phyloP scores from a whole-genome alignment of 2,888 invertebrate genomes.

The Noctua janthe region DNA sequence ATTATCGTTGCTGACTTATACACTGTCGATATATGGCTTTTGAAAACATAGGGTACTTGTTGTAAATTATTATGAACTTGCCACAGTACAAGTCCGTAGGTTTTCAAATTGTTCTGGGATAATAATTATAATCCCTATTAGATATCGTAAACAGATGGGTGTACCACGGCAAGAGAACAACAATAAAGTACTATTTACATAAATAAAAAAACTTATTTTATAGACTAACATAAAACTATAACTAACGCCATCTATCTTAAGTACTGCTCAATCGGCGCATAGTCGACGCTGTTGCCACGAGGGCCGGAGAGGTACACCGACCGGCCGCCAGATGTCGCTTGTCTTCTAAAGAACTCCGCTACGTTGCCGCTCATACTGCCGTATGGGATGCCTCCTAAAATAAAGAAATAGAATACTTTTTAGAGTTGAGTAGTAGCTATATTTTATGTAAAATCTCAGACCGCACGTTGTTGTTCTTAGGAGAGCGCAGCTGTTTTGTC shows the following conservation, averaged over 20 bases:
- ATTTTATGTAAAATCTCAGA: not conserved
- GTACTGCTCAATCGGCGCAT: slow-evolving; percentile 82
- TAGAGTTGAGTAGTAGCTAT: not conserved
- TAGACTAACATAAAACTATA: slow-evolving; percentile 12
- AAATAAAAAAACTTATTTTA: not conserved
- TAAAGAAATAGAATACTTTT: not conserved
- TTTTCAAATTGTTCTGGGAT: not conserved
- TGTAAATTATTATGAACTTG: not conserved
- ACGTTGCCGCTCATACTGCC: slow-evolving; percentile 91
- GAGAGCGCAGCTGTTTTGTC: not conserved
- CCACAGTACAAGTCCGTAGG: not conserved
- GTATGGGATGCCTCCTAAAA: slow-evolving; percentile 91
- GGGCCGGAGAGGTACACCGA: slow-evolving; percentile 63
- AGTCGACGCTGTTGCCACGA: slow-evolving; percentile 71
- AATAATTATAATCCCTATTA: not conserved
- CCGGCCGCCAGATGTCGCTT: slow-evolving; percentile 77
- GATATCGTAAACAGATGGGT: not conserved
- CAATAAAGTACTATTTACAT: not conserved
- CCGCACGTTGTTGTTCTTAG: not conserved
- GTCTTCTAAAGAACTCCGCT: slow-evolving; percentile 84
- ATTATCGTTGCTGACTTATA: not conserved
- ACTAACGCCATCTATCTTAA: slow-evolving; percentile 77
- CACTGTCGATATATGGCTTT: not conserved
- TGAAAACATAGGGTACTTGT: no score
- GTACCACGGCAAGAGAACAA: not conserved